phyloP scores from a whole-genome alignment of 2,113 vertebrate genomes.

The Psilopogon haemacephalus region DNA sequence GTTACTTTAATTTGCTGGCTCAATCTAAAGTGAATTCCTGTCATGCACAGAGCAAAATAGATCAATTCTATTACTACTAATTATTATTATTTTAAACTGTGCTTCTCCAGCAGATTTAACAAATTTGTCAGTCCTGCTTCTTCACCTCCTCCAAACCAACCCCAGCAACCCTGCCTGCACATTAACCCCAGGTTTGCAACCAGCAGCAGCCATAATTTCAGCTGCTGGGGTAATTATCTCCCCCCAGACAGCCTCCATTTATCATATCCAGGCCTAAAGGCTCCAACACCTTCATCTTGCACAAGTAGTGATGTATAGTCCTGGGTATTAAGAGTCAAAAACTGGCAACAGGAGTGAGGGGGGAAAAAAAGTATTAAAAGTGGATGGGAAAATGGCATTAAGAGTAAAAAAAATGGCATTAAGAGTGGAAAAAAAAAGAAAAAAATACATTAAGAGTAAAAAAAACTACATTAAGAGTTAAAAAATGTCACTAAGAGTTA shows the following conservation, averaged over 20 bases:
- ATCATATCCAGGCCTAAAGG: constrained; percentile 26
- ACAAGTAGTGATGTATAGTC: neutral
- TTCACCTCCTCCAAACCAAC: constrained; percentile 47
- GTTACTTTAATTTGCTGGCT: constrained; percentile 52
- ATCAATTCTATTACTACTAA: constrained; percentile 68
- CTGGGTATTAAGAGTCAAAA: neutral
- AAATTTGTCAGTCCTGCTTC: constrained; percentile 53
- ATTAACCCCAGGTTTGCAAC: neutral
- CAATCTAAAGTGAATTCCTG: constrained; percentile 62
- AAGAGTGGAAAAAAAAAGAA: no score
- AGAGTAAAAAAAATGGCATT: no score
- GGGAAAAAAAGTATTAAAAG: no score
- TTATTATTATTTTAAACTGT: constrained; percentile 69
- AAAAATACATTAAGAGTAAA: no score
- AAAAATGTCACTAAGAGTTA: no score
- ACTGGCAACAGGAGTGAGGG: no score
- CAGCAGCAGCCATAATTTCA: constrained; percentile 32
- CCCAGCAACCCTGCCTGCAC: constrained; percentile 14
- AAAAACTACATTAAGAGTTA: no score
- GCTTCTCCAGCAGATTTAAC: constrained; percentile 63
- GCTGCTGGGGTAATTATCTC: constrained; percentile 31
- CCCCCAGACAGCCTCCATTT: neutral
- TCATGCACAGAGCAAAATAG: constrained; percentile 56
- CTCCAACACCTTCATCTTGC: neutral
- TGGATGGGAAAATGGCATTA: no score